A percentile compares a stretch with the other conserved stretches of the same genome.
phyloP scores from a whole-genome alignment of 2,113 vertebrate species.

The Peucedramus taeniatus region DNA sequence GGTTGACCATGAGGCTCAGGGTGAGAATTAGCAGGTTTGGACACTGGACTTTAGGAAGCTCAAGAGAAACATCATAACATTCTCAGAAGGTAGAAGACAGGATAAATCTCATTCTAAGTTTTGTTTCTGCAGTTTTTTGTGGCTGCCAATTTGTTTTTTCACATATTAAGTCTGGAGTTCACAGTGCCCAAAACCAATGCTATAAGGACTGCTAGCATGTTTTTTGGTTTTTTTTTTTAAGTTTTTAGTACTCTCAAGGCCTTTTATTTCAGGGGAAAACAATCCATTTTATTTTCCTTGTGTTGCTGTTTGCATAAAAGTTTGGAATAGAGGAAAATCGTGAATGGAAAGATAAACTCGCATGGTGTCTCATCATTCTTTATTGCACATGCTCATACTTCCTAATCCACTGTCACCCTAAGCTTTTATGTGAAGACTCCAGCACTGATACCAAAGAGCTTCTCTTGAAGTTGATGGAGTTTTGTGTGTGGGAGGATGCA shows the following conservation, averaged over 20 bases:
- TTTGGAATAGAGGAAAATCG: background rate
- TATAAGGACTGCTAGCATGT: background rate
- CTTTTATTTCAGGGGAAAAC: background rate
- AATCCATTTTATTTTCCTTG: background rate
- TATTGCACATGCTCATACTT: background rate
- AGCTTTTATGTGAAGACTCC: background rate
- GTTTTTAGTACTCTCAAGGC: background rate
- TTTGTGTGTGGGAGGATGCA: background rate
- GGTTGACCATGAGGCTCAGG: fast-evolving
- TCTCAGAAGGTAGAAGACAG: background rate
- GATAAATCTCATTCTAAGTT: background rate
- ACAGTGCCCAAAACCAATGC: background rate
- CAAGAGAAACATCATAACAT: background rate
- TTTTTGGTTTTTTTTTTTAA: background rate
- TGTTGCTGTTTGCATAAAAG: background rate
- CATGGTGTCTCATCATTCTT: background rate
- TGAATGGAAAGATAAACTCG: background rate
- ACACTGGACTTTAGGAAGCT: background rate
- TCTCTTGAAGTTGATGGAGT: background rate
- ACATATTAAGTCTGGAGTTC: background rate
- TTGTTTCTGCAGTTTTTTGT: background rate
- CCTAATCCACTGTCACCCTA: background rate
- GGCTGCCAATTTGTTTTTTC: background rate
- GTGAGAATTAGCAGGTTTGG: background rate
- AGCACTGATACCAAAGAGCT: background rate